Evolutionary conservation across 2,113 vertebrate species (phyloP).

Genomic region (Etheostoma cragini): DNA sequence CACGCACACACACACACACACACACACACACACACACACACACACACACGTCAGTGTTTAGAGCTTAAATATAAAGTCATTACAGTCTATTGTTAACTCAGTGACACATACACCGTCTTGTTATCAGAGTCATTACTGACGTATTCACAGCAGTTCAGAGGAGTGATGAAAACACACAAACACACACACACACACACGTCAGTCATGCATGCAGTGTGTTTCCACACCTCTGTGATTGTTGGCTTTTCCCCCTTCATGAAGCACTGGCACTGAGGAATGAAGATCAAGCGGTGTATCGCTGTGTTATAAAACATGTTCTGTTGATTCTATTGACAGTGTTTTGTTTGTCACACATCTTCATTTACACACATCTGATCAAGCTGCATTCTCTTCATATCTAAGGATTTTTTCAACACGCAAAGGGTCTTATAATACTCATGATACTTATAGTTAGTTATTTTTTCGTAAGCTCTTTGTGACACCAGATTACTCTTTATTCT

Average conservation of each 20-base stretch:
- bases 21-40: slow-evolving; percentile 2
- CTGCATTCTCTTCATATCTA: neutral
- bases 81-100: no score
- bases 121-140: no score
- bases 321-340: slow-evolving; percentile 29
- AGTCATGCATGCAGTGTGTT: slow-evolving; percentile 18
- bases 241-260: slow-evolving; percentile 48
- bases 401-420: neutral
- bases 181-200: neutral
- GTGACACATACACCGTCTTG: no score
- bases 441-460: neutral
- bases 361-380: neutral
- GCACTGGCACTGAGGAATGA: slow-evolving; percentile 48
- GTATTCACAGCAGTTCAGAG: no score
- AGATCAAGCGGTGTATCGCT: neutral
- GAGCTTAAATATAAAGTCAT: no score
- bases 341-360: slow-evolving; percentile 11
- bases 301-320: neutral
- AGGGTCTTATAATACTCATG: neutral
- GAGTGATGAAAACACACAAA: neutral
- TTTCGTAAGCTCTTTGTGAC: neutral
- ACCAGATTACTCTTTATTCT: neutral
- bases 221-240: slow-evolving; percentile 59
- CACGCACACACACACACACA: neutral
- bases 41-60: neutral